Evolutionary conservation across 2,113 vertebrate species (phyloP).

Genomic region (Sturnus vulgaris): DNA sequence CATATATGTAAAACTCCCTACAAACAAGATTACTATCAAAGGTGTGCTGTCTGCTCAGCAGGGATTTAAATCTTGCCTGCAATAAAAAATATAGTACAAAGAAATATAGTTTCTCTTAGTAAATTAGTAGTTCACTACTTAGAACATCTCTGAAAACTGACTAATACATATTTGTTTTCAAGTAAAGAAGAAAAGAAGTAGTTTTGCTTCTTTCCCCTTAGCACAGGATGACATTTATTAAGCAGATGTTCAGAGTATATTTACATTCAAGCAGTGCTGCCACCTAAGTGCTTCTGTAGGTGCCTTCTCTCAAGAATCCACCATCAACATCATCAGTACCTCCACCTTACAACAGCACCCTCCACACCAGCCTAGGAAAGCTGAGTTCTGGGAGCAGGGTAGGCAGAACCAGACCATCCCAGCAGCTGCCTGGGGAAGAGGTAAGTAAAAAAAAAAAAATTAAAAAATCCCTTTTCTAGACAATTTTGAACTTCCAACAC

Average conservation of each 20-base stretch:
- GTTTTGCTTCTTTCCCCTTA: neutral
- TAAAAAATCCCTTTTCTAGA: neutral
- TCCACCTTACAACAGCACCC: neutral
- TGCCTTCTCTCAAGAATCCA: neutral
- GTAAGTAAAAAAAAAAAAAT: accelerated
- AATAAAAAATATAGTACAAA: neutral
- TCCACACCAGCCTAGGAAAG: accelerated
- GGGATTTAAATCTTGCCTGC: neutral
- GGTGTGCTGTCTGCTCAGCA: constrained; percentile 7
- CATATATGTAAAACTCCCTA: neutral
- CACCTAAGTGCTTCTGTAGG: neutral
- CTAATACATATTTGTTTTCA: neutral
- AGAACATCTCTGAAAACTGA: neutral
- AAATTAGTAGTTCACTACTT: neutral
- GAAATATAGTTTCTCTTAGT: neutral
- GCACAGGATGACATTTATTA: neutral
- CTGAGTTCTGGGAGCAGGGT: neutral
- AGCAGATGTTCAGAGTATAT: neutral
- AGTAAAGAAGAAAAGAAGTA: no score
- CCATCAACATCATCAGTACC: accelerated
- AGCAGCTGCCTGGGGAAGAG: neutral
- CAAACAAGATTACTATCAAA: constrained; percentile 15
- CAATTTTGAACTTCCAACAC: neutral
- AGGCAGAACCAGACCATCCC: neutral
- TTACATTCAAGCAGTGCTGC: neutral